These are phyloP conservation scores for Conus canariensis DNA, from an alignment of 2,888 invertebrate species.

Conservation along the genomic window DNA sequence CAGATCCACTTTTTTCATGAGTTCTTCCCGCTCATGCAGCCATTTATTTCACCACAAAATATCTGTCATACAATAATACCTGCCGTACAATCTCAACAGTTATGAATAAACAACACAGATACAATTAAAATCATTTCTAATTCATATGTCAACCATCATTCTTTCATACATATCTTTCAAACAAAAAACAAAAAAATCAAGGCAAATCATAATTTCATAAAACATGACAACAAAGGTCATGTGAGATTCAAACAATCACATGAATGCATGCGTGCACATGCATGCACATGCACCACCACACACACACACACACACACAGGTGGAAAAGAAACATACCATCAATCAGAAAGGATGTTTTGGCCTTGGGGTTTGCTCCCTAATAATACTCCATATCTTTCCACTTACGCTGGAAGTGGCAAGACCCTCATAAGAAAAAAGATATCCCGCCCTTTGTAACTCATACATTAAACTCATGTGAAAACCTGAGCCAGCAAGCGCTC, in stretches of 20 bases:
- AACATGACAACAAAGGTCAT: not conserved
- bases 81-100: not conserved
- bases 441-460: too few species aligned
- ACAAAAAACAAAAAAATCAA: not conserved
- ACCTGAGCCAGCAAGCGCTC: too few species aligned
- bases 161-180: not conserved
- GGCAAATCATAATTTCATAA: not conserved
- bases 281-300: not conserved
- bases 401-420: too few species aligned
- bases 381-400: too few species aligned
- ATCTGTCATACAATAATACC: not conserved
- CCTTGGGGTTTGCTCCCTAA: too few species aligned
- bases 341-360: not conserved
- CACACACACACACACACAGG: not conserved
- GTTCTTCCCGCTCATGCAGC: conserved; percentile 4
- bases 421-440: too few species aligned
- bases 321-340: not conserved
- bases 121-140: not conserved
- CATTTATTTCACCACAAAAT: conserved; percentile 27
- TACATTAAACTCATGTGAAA: too few species aligned
- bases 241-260: conserved; percentile 16
- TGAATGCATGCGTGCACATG: not conserved
- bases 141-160: not conserved
- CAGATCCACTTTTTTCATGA: not conserved
- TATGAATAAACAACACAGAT: not conserved